phyloP scores from a whole-genome alignment of 2,113 vertebrate genomes.

The Bujurquina vittata region DNA sequence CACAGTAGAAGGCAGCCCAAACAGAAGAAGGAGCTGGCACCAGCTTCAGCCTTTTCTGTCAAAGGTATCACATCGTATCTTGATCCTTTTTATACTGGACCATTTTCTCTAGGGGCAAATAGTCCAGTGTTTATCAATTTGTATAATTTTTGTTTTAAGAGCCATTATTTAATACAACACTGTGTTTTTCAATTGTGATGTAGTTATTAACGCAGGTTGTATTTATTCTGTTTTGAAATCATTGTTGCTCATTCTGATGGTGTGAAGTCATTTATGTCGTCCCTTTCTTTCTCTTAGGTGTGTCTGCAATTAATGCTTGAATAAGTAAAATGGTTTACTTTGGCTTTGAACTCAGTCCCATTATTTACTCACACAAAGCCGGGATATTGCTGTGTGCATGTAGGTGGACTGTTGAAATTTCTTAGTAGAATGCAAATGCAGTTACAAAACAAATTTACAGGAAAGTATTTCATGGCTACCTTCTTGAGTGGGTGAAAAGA shows the following conservation, averaged over 20 bases:
- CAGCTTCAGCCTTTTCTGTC: conserved; percentile 81
- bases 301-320: conserved; percentile 39
- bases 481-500: conserved; percentile 60
- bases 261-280: conserved; percentile 31
- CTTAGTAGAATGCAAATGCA: conserved; percentile 9
- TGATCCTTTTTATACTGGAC: neutral
- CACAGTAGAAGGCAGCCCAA: conserved; percentile 78
- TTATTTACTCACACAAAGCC: conserved; percentile 27
- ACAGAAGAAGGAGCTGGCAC: conserved; percentile 73
- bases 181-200: conserved; percentile 4
- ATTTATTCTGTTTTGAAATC: conserved; percentile 33
- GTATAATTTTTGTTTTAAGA: neutral
- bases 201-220: neutral
- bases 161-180: neutral
- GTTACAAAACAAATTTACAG: conserved; percentile 33
- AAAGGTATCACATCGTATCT: conserved; percentile 81
- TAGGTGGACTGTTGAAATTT: neutral
- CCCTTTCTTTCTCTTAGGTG: conserved; percentile 33
- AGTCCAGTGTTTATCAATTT: neutral
- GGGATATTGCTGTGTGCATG: neutral
- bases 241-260: neutral
- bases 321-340: conserved; percentile 47
- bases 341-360: conserved; percentile 21
- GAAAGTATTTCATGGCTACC: conserved; percentile 32
- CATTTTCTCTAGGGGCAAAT: neutral